phyloP scores from a whole-genome alignment of 2,888 invertebrate species.

The Ceramica pisi region DNA sequence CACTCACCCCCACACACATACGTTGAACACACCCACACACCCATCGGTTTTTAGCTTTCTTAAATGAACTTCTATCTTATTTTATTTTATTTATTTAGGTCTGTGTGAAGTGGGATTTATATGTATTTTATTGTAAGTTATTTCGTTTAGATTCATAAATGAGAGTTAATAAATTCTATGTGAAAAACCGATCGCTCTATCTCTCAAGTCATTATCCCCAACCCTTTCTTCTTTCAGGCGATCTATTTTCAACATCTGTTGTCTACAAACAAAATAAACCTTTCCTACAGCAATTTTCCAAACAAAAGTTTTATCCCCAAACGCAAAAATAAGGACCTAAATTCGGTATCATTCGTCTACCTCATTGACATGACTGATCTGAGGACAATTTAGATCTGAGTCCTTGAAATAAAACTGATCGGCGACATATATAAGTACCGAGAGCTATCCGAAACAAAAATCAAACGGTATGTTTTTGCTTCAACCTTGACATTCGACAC shows the following conservation, averaged over 20 bases:
- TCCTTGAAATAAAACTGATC: slow-evolving; percentile 13
- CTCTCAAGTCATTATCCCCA: too few species aligned
- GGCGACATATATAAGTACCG: not conserved
- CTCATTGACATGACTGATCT: slow-evolving; percentile 18
- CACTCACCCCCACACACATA: too few species aligned
- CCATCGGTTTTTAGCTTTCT: too few species aligned
- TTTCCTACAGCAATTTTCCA: not conserved
- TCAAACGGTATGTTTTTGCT: slow-evolving; percentile 1
- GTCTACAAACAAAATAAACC: not conserved
- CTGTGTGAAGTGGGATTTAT: too few species aligned
- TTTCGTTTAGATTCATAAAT: too few species aligned
- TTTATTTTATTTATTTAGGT: too few species aligned
- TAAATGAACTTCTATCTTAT: too few species aligned
- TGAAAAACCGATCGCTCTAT: not conserved
- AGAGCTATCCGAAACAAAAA: slow-evolving; percentile 1
- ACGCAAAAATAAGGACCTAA: not conserved
- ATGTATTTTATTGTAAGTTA: too few species aligned
- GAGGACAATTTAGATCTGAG: slow-evolving; percentile 1
- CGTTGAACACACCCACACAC: too few species aligned
- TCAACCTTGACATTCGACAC: not conserved
- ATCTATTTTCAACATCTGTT: not conserved
- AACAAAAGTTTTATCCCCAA: not conserved
- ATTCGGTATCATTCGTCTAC: slow-evolving; percentile 14
- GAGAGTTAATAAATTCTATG: too few species aligned
- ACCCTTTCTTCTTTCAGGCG: not conserved